phyloP scores from a whole-genome alignment of 2,888 invertebrate species.

The Volucella inflata region DNA sequence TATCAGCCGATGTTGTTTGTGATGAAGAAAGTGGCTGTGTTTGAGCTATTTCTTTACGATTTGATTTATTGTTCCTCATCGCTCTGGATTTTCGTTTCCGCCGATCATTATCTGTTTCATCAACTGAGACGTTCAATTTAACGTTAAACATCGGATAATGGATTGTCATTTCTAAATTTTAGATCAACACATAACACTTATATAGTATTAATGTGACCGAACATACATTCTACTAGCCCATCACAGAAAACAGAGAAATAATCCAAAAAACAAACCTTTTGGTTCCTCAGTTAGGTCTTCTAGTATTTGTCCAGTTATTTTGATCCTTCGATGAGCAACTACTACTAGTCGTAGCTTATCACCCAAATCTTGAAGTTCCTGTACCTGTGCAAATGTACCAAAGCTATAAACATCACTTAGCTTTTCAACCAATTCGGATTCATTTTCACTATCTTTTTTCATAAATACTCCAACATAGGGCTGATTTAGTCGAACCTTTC shows the following conservation, averaged over 20 bases:
- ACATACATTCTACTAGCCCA: constrained; percentile 23
- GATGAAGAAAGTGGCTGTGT: constrained; percentile 23
- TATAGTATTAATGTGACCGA: constrained; percentile 27
- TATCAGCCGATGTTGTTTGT: constrained; percentile 81
- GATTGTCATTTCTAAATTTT: constrained; percentile 87
- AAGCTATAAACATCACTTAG: constrained; percentile 94
- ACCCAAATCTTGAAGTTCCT: constrained; percentile 97
- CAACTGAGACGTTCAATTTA: constrained; percentile 92
- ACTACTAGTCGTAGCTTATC: constrained; percentile 95
- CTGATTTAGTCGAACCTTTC: constrained; percentile 97
- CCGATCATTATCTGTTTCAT: constrained; percentile 88
- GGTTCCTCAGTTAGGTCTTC: constrained; percentile 87
- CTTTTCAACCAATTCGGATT: constrained; percentile 92
- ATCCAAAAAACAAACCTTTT: constrained; percentile 77
- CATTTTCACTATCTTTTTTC: constrained; percentile 95
- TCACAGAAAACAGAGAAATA: background rate
- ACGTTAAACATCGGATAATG: constrained; percentile 93
- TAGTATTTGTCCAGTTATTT: constrained; percentile 90
- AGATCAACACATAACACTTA: constrained; percentile 63
- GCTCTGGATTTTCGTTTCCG: constrained; percentile 81
- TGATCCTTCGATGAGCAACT: constrained; percentile 96
- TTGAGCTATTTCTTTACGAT: constrained; percentile 76
- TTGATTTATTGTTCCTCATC: constrained; percentile 83
- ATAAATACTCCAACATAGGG: constrained; percentile 99
- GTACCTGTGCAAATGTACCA: constrained; percentile 99